Conservation (phyloP, 2,113 vertebrate genomes). For the Archilochus colubris region DNA sequence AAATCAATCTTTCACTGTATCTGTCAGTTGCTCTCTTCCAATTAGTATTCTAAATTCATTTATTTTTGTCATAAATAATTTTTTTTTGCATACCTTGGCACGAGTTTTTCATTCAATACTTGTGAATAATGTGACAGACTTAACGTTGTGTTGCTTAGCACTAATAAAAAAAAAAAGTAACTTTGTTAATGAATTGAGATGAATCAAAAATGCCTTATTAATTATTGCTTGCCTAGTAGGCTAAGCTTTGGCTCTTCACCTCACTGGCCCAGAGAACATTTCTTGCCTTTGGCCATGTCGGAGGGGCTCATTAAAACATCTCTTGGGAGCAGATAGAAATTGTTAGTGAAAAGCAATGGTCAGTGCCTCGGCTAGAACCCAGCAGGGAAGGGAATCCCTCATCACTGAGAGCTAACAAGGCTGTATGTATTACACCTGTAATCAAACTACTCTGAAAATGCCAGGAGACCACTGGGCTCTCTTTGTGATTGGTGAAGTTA, state of each 20-base stretch:
- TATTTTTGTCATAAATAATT: slow-evolving; percentile 77
- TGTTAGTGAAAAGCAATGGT: slow-evolving; percentile 91
- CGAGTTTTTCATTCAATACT: slow-evolving; percentile 75
- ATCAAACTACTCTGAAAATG: slow-evolving; percentile 83
- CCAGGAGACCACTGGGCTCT: slow-evolving; percentile 72
- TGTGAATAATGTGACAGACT: slow-evolving; percentile 73
- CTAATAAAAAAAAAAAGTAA: slow-evolving; percentile 69
- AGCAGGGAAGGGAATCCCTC: slow-evolving; percentile 76
- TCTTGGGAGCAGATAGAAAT: slow-evolving; percentile 90
- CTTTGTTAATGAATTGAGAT: slow-evolving; percentile 87
- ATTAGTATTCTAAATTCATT: slow-evolving; percentile 82
- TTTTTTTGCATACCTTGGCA: slow-evolving; percentile 75
- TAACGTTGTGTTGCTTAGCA: slow-evolving; percentile 62
- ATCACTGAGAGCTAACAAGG: slow-evolving; percentile 79
- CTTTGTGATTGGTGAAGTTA: slow-evolving; percentile 82
- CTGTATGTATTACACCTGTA: slow-evolving; percentile 85
- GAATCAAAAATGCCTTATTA: slow-evolving; percentile 86
- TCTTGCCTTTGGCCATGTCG: slow-evolving; percentile 93
- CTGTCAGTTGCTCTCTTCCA: slow-evolving; percentile 76
- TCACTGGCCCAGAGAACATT: slow-evolving; percentile 86
- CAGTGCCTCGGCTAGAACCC: slow-evolving; percentile 78
- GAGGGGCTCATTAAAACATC: slow-evolving; percentile 94
- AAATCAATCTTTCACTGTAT: slow-evolving; percentile 81
- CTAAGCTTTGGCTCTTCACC: slow-evolving; percentile 93
- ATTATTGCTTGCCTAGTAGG: slow-evolving; percentile 91